Base-by-base conservation (phyloP, 2,113 vertebrate genomes). In the Orycteropus afer region DNA sequence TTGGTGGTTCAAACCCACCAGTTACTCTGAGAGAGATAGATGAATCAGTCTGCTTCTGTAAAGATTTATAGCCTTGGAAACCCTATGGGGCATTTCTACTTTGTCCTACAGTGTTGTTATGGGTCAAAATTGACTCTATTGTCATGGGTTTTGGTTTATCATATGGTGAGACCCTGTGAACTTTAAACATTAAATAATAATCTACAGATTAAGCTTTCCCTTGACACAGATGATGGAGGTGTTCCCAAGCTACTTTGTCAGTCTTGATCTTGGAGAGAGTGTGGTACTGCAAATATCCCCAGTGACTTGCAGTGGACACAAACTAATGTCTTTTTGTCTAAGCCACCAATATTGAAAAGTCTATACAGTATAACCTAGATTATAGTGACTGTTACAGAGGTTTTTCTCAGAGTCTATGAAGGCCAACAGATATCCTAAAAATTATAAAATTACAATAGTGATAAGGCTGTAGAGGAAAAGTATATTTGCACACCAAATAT, bases 181-280 rank as follows among this genome's bases (percentile, higher is more conserved):
- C 25, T 18, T 18, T 40, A 23, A 82, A 25, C 23, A 13, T 67
- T 27, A 42, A n/a, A 2, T 1, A 8, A 10, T 37, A 2, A 18
- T 51, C 29, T 34, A 18, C 7, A 32, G 32, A 3, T 1, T 1
- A 6, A 4, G 8, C 2, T 57, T 32, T 42, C 27, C 25, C 5
- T 67, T n/a, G 45, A n/a, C n/a, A n/a, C n/a, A n/a, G n/a, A n/a
- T n/a, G n/a, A n/a, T n/a, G n/a, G n/a, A n/a, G n/a, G n/a, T n/a
- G n/a, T n/a, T n/a, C n/a, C 51, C 14, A n/a, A 37, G 29, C 17
- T 22, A 5, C 1, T 23, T 47, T 0, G 2, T 7, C 23, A 6
- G 10, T 4, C 23, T 77, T 6, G 0, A n/a, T 53, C 5, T 25
- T 59, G 5, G 25, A 61, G 40, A 15, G 34, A 49, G 0, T 6